Base-by-base conservation (phyloP, 1,140 invertebrate species). In the Drosophila nikananu region DNA sequence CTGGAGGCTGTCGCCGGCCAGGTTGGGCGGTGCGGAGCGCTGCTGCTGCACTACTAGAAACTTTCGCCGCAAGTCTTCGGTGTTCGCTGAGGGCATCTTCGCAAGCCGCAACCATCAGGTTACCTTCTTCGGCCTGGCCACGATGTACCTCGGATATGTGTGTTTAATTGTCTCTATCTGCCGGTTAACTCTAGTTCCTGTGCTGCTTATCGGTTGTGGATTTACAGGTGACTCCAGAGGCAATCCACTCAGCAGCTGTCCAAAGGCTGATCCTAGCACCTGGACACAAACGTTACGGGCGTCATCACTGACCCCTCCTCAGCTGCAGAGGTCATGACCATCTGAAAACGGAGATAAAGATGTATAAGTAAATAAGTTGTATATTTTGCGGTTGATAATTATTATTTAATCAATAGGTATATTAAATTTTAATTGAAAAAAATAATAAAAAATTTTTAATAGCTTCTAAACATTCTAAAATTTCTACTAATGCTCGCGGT, bases 41-140 rank as follows among this genome's bases (percentile, higher is more conserved):
- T 92, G 91, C 65, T 92, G 91, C 70, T 92, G 91, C 71, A 92
- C 91, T 54, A 86, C 80, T 60, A 92, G 86, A 91, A 92, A 92
- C 86, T 93, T 93, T 89, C 91, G 91, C 75, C 92, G 83, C 89
- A 93, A 81, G 64, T 93, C 92, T 82, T 93, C 92, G 81, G 91
- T 68, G 83, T 91, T 93, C 60, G 86, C 80, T 91, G 91, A 92
- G 80, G 89, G 86, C 92, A 93, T 92, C 74, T 81, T 92, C 86
- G 63, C 86, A 80, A 79, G 68, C 55, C 66, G 79, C 89, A 82
- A 92, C 77, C 91, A 92, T 92, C 66, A 86, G 82, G 82, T 77
- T 67, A 51, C 25, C 57, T 68, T 81, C 66, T 72, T 39, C 32
- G 48, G 64, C 59, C 71, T 67, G 67, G 67, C 67, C 67, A 44